Percentiles rank a stretch among this genome's conserved stretches.
phyloP scores from a whole-genome alignment of 2,797 vertebrate genomes.

The Eremophila alpestris region DNA sequence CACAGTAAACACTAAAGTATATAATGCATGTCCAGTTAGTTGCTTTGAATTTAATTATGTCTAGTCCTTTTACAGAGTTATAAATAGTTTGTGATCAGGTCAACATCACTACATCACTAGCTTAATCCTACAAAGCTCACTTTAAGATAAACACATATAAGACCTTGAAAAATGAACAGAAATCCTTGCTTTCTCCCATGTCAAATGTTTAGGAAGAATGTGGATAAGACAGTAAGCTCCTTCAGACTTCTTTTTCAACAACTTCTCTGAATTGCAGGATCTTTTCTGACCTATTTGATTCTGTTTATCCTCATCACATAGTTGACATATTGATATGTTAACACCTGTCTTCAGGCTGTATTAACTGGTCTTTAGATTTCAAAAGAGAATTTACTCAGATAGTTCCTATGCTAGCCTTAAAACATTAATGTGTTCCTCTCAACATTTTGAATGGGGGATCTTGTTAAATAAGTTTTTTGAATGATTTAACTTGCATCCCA shows the following conservation, averaged over 20 bases:
- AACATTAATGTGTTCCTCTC: neutral
- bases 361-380: neutral
- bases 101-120: neutral
- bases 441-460: neutral
- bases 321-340: neutral
- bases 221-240: neutral
- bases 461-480: neutral
- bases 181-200: neutral
- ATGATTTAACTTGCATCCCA: accelerated
- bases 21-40: neutral
- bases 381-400: neutral
- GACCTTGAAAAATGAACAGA: neutral
- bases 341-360: neutral
- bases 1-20: neutral
- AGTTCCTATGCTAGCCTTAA: neutral
- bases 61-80: neutral
- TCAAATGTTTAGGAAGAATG: neutral
- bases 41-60: neutral
- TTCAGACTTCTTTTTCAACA: neutral
- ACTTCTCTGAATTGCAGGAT: neutral
- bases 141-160: neutral
- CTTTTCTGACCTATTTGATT: neutral
- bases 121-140: neutral
- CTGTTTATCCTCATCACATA: neutral
- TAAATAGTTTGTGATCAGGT: neutral